These are phyloP conservation scores for Prorops nasuta DNA, from an alignment of 1,140 invertebrate species.

Conservation along the genomic window DNA sequence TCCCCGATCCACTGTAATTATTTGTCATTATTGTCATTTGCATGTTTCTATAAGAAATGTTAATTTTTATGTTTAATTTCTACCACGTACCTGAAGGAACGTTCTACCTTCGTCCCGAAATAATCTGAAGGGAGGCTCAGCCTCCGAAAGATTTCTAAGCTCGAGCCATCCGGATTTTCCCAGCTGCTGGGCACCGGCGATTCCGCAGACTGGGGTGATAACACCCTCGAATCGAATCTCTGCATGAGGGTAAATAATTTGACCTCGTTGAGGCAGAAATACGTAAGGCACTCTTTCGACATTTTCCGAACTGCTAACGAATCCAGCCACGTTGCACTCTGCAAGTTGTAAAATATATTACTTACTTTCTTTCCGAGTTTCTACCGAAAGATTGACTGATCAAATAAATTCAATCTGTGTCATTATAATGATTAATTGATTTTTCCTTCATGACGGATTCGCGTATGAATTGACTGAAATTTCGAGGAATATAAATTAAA, in stretches of 20 bases:
- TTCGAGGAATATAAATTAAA: no score
- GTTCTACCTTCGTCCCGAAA: constrained; percentile 77
- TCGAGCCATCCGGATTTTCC: constrained; percentile 75
- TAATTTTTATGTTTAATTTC: no score
- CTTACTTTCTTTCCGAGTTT: no score
- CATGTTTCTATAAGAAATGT: no score
- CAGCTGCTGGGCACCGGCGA: constrained; percentile 79
- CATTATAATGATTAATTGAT: no score
- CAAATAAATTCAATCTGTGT: no score
- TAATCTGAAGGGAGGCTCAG: constrained; percentile 76
- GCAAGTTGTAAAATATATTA: no score
- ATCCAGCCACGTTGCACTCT: constrained; percentile 82
- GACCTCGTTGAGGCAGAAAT: constrained; percentile 77
- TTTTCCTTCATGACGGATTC: no score
- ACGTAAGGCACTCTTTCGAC: constrained; percentile 80
- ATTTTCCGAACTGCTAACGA: constrained; percentile 70
- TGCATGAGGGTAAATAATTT: constrained; percentile 82
- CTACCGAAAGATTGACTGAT: no score
- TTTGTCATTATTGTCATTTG: no score
- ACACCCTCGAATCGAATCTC: constrained; percentile 82
- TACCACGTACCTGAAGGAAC: constrained; percentile 70
- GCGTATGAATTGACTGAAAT: no score
- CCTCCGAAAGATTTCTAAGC: constrained; percentile 69
- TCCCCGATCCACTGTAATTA: constrained; percentile 78
- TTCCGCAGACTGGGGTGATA: constrained; percentile 77